Evolutionary conservation across 2,113 vertebrate species (phyloP), one percentile per base, ranked within the genome.

Genomic region (Camelus dromedarius): DNA sequence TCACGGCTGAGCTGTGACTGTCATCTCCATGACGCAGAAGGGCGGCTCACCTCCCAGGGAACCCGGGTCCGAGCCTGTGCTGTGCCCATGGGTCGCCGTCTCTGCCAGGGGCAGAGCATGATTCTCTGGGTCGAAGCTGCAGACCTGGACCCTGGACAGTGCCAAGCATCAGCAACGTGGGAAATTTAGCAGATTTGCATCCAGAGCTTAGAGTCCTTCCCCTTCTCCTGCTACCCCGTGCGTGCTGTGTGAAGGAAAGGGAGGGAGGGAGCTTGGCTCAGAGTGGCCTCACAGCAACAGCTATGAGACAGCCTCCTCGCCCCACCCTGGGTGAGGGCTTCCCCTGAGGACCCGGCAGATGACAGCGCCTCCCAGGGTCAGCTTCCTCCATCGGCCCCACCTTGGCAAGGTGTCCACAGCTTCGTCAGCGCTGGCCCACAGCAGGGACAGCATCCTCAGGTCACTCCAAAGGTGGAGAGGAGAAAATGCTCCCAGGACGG

Each of bases 1-100:
- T 7, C 32, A 14, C 0, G 0, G 38, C 26, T 19, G 72, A 24
- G 1, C 56, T 32, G 1, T 19, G 38, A 38, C 52, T 58, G 76
- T 13, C 20, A 6, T 1, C 32, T 56, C 52, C 52, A 35, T 7
- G 50, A 60, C 13, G 28, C 81, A 26, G 52, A 38, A 67, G 50
- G 19, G n/a, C 18, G 32, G 7, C 15, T 24, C 30, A 50, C 5
- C 46, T 91, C 10, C 38, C 8, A 10, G 64, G 42, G 26, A 84
- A 26, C 12, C 28, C 1, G 20, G 30, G 16, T 35, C 79, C 9
- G 8, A 26, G 30, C 30, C 9, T 28, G n/a, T 38, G n/a, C n/a
- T 80, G 30, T 28, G 15, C 5, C 22, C 38, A 73, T 9, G 32
- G 32, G 6, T 56, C 35, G 30, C 48, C 20, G 12, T 18, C 22